These are phyloP conservation scores for Amazona finschi DNA, from an alignment of 2,797 vertebrate species.

Conservation along the genomic window DNA sequence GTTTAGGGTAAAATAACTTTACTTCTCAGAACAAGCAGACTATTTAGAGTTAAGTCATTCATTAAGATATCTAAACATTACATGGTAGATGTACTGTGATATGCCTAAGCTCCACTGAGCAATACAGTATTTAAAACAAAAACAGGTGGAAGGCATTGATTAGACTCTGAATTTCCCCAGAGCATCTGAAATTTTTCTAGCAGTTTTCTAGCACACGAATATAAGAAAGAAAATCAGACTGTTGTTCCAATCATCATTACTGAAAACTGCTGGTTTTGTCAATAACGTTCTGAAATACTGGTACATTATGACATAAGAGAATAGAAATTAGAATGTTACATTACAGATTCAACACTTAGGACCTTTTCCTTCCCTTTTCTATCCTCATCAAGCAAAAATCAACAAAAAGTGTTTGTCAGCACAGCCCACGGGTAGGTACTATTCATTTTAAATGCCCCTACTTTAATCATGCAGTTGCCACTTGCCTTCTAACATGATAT, in stretches of 20 bases:
- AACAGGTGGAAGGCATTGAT: slow-evolving; percentile 73
- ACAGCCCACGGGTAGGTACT: slow-evolving; percentile 52
- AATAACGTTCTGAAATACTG: background rate
- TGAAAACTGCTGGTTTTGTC: slow-evolving; percentile 33
- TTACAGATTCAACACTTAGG: background rate
- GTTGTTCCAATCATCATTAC: slow-evolving; percentile 20
- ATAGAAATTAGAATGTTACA: background rate
- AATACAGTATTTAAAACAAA: slow-evolving; percentile 71
- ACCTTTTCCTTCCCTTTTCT: background rate
- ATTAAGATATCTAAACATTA: slow-evolving; percentile 68
- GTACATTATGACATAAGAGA: background rate
- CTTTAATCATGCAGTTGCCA: slow-evolving; percentile 75
- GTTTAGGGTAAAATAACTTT: slow-evolving; percentile 70
- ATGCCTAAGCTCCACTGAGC: slow-evolving; percentile 46
- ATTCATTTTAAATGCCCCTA: slow-evolving; percentile 55
- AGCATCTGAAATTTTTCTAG: slow-evolving; percentile 64
- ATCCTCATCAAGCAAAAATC: background rate
- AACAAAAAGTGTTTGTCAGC: slow-evolving; percentile 30
- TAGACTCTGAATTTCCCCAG: slow-evolving; percentile 76
- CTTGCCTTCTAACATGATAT: slow-evolving; percentile 67
- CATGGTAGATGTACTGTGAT: slow-evolving; percentile 51
- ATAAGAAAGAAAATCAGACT: slow-evolving; percentile 49
- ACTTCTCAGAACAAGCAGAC: slow-evolving; percentile 61
- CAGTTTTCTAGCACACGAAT: slow-evolving; percentile 41
- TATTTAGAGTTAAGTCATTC: slow-evolving; percentile 70